Evolutionary conservation across 53 echinoderm and acorn worm genomes (phyloP).

Genomic region (Arbacia lixula): DNA sequence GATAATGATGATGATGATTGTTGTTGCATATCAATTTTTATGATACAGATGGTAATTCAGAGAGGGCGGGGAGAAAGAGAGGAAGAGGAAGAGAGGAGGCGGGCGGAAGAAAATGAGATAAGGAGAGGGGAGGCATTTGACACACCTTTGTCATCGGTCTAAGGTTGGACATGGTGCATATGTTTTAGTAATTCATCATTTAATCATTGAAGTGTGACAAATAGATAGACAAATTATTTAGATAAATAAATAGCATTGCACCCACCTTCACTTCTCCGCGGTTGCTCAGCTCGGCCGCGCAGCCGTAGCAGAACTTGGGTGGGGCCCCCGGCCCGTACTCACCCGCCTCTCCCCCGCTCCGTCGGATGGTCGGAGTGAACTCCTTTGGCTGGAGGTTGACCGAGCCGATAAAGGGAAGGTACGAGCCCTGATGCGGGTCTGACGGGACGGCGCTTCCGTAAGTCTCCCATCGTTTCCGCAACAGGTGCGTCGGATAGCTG

Average conservation of each 20-base stretch:
- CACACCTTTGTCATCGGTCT: no score
- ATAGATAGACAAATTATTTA: neutral
- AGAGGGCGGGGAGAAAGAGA: no score
- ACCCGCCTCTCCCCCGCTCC: constrained; percentile 52
- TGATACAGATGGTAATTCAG: no score
- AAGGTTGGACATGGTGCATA: no score
- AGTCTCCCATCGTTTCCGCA: constrained; percentile 55
- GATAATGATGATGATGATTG: no score
- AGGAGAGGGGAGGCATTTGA: no score
- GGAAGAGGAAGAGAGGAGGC: no score
- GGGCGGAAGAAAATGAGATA: no score
- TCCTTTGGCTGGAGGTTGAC: constrained; percentile 85
- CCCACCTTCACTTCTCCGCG: neutral
- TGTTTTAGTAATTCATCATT: no score
- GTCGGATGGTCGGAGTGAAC: constrained; percentile 67
- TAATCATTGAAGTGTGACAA: no score
- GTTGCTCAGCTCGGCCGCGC: constrained; percentile 31
- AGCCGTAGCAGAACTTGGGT: constrained; percentile 85
- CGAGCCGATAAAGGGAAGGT: constrained; percentile 78
- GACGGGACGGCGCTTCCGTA: neutral
- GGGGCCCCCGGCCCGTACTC: no score
- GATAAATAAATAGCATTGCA: neutral
- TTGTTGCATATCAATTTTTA: no score
- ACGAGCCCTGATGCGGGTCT: constrained; percentile 5
- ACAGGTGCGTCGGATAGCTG: constrained; percentile 67